Conservation (phyloP, 2,797 vertebrate genomes). For the Pogoniulus pusillus region DNA sequence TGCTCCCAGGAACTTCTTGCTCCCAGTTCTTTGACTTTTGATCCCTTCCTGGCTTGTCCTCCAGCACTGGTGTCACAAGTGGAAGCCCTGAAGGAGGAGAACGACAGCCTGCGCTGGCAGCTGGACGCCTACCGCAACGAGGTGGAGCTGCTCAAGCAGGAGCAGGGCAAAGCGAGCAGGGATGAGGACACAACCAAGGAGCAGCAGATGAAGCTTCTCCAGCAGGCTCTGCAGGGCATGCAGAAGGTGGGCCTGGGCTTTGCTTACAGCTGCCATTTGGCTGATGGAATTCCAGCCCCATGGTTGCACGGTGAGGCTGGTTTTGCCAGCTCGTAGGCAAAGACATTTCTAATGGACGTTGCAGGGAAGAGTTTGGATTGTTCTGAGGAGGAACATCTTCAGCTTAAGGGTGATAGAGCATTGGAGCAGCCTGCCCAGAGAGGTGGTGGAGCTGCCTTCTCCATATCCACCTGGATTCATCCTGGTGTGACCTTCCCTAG, state of each 20-base stretch:
- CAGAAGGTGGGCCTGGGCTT: conserved; percentile 82
- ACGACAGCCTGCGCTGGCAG: conserved; percentile 94
- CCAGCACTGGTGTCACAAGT: conserved; percentile 82
- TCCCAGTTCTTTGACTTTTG: fast-evolving
- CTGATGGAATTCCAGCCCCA: not conserved
- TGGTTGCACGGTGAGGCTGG: not conserved
- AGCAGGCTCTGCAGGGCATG: conserved; percentile 95
- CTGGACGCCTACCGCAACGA: conserved; percentile 94
- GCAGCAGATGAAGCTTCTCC: conserved; percentile 92
- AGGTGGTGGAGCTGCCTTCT: too few relatives aligned
- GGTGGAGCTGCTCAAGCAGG: conserved; percentile 93
- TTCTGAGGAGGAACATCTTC: not conserved
- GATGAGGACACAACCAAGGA: conserved; percentile 89
- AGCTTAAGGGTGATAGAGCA: too few relatives aligned
- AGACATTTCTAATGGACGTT: not conserved
- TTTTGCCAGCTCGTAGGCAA: not conserved
- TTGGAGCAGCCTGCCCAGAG: too few relatives aligned
- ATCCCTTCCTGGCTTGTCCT: not conserved
- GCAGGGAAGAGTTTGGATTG: not conserved
- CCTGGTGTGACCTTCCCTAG: too few relatives aligned
- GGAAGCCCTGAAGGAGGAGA: conserved; percentile 93
- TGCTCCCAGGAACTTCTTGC: not conserved
- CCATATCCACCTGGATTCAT: too few relatives aligned
- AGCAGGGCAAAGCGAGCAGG: conserved; percentile 86
- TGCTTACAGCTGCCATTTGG: not conserved